Conservation (phyloP, 2,113 vertebrate genomes). For the Nerophis lumbriciformis region DNA sequence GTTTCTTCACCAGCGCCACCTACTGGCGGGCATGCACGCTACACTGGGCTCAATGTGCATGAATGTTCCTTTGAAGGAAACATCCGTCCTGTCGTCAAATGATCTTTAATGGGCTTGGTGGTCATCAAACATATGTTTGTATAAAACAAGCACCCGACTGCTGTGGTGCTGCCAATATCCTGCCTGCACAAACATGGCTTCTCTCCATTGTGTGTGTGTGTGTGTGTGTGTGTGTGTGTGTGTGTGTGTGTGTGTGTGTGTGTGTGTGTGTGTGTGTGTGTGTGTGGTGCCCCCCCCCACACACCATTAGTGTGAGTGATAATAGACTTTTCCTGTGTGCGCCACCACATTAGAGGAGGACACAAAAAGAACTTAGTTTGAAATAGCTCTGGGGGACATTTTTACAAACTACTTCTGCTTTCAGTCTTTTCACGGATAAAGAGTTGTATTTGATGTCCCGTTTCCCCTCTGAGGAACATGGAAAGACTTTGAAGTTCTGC, state of each 20-base stretch:
- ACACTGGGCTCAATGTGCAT: not conserved
- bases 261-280: conserved; percentile 47
- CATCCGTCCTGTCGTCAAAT: conserved; percentile 64
- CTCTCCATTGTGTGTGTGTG: conserved; percentile 25
- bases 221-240: conserved; percentile 39
- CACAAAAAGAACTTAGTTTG: conserved; percentile 28
- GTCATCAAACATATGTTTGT: conserved; percentile 74
- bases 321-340: conserved; percentile 62
- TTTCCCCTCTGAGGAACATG: no score
- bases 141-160: conserved; percentile 63
- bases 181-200: conserved; percentile 8
- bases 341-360: conserved; percentile 37
- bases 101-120: conserved; percentile 76
- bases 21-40: not conserved
- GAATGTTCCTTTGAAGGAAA: conserved; percentile 9
- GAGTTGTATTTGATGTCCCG: conserved; percentile 30
- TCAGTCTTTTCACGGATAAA: no score
- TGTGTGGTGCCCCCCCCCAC: conserved; percentile 12
- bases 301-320: conserved; percentile 54
- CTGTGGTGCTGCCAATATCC: conserved; percentile 1
- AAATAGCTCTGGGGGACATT: no score
- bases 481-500: no score
- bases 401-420: not conserved
- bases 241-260: conserved; percentile 37
- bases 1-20: not conserved